phyloP scores from a whole-genome alignment of 2,113 vertebrate species.

The Callaeas wilsoni region DNA sequence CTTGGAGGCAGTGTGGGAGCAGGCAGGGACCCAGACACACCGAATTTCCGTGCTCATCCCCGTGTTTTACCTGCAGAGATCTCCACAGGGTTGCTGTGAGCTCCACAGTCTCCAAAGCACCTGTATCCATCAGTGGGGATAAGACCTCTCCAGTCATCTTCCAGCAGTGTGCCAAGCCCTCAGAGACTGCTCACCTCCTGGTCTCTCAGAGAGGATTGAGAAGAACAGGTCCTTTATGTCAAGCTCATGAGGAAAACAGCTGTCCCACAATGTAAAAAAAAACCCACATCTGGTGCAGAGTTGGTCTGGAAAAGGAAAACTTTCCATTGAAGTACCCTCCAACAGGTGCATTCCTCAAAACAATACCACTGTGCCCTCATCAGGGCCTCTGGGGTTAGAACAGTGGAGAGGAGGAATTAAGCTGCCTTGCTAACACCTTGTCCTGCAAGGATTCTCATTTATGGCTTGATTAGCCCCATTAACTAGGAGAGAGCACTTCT shows the following conservation, averaged over 20 bases:
- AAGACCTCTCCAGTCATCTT: not conserved
- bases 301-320: not conserved
- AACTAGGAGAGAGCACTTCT: not conserved
- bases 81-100: fast-evolving
- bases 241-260: not conserved
- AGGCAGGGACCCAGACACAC: not conserved
- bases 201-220: not conserved
- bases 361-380: not conserved
- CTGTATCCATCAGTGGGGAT: too few species aligned
- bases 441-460: not conserved
- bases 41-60: not conserved
- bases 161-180: not conserved
- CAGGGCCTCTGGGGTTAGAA: not conserved
- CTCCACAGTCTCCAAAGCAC: not conserved
- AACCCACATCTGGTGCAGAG: not conserved
- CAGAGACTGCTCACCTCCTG: not conserved
- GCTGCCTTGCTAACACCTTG: not conserved
- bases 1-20: not conserved
- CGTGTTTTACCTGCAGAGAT: not conserved
- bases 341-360: not conserved
- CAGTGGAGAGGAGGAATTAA: not conserved
- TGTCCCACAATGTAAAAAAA: not conserved
- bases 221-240: not conserved
- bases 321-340: not conserved
- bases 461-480: not conserved